A percentile compares a stretch with the other conserved stretches of the same genome.
phyloP scores from a whole-genome alignment of 2,888 invertebrate species.

The Diplazon laetatorius region DNA sequence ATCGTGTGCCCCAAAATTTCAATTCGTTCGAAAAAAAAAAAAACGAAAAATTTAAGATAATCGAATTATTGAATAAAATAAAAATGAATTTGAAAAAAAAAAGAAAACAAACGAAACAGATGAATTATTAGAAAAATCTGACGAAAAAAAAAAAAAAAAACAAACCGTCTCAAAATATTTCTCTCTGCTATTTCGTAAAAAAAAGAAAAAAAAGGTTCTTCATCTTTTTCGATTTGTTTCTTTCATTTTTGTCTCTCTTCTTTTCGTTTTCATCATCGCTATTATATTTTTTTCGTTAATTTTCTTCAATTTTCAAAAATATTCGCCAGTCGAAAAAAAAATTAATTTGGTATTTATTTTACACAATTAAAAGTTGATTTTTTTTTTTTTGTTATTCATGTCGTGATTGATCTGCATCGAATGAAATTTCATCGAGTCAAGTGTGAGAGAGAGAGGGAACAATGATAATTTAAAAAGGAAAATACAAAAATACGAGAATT shows the following conservation, averaged over 20 bases:
- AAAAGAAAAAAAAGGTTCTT: too few species aligned
- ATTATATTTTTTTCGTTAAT: slow-evolving; percentile 64
- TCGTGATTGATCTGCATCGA: slow-evolving; percentile 69
- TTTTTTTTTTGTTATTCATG: slow-evolving; percentile 70
- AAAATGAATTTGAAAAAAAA: slow-evolving; percentile 12
- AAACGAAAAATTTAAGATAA: too few species aligned
- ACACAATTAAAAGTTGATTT: too few species aligned
- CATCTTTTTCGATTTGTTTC: slow-evolving; percentile 21
- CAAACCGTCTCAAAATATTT: too few species aligned
- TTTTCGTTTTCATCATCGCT: slow-evolving; percentile 53
- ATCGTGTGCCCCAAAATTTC: slow-evolving; percentile 27
- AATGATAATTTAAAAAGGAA: neutral
- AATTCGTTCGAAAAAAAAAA: slow-evolving; percentile 14
- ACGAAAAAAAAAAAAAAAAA: slow-evolving; percentile 53
- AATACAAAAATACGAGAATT: too few species aligned
- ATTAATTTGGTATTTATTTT: slow-evolving; percentile 76
- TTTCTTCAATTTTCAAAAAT: too few species aligned
- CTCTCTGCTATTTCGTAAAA: slow-evolving; percentile 22
- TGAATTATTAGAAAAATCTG: slow-evolving; percentile 51
- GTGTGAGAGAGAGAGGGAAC: slow-evolving; percentile 53
- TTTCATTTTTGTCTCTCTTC: too few species aligned
- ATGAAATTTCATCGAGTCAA: slow-evolving; percentile 65
- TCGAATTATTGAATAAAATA: too few species aligned
- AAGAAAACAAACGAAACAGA: slow-evolving; percentile 24
- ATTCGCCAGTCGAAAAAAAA: slow-evolving; percentile 74